These are phyloP conservation scores for Tetraneura akinire DNA, from an alignment of 1,140 invertebrate genomes.

Conservation along the genomic window DNA sequence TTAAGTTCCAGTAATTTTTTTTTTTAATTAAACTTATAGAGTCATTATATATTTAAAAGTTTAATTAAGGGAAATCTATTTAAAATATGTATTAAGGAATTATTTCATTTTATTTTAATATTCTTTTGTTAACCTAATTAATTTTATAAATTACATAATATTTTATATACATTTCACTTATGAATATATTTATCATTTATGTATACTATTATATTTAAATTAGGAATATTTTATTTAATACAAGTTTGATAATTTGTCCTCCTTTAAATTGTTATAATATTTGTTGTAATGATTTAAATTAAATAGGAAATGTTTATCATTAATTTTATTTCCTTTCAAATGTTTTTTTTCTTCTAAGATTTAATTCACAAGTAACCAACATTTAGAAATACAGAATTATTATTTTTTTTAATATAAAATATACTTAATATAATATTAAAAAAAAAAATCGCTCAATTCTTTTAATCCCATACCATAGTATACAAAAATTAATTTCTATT, in stretches of 20 bases:
- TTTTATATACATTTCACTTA: constrained; percentile 34
- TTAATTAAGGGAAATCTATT: constrained; percentile 15
- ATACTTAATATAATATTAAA: not conserved
- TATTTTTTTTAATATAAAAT: not conserved
- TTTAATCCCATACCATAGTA: not conserved
- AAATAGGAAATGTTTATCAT: constrained; percentile 22
- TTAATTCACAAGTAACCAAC: constrained; percentile 9
- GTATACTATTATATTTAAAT: constrained; percentile 46
- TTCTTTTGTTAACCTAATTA: constrained; percentile 5
- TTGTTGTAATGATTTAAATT: constrained; percentile 36
- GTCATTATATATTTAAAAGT: constrained; percentile 1
- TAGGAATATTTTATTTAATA: constrained; percentile 35
- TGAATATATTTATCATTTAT: constrained; percentile 42
- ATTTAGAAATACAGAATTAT: not conserved
- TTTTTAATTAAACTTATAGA: too few relatives aligned
- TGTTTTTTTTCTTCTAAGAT: constrained; percentile 4
- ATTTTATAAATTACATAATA: not conserved
- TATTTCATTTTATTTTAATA: not conserved
- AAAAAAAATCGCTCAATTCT: constrained; percentile 22
- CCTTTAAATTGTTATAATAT: constrained; percentile 7
- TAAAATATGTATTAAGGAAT: not conserved
- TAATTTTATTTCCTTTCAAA: constrained; percentile 15
- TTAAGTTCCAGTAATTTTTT: too few relatives aligned
- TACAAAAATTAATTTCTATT: not conserved
- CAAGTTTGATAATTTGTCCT: constrained; percentile 22